Evolutionary conservation across 1,140 invertebrate species (phyloP).

Genomic region (Sesamia nonagrioides): DNA sequence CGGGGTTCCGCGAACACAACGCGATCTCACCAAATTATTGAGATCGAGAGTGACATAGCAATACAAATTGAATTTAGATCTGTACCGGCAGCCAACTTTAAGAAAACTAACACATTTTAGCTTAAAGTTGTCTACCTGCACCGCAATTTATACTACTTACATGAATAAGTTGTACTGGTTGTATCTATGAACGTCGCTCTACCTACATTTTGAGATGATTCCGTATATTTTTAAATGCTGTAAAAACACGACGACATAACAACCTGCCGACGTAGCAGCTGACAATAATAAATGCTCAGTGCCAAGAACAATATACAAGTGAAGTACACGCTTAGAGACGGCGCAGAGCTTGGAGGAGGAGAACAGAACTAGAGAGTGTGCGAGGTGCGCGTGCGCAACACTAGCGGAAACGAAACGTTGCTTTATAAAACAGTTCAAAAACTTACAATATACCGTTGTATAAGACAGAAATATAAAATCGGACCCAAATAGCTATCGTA

Average conservation of each 20-base stretch:
- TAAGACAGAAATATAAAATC: conserved; percentile 85
- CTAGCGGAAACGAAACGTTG: conserved; percentile 57
- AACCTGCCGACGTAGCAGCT: neutral
- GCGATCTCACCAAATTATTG: neutral
- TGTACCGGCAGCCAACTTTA: neutral
- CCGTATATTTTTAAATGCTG: neutral
- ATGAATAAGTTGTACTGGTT: neutral
- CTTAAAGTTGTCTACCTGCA: neutral
- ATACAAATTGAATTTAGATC: neutral
- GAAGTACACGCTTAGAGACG: conserved; percentile 52
- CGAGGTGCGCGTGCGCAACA: conserved; percentile 58
- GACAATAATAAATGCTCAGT: conserved; percentile 27
- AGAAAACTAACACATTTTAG: neutral
- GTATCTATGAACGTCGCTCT: neutral
- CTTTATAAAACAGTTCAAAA: conserved; percentile 80
- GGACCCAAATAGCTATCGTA: conserved; percentile 80
- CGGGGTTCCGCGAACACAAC: neutral
- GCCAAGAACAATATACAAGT: conserved; percentile 1
- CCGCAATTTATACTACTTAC: too few relatives aligned
- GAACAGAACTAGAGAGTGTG: conserved; percentile 52
- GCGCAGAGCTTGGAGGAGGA: conserved; percentile 67
- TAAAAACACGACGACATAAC: neutral
- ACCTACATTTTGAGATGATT: neutral
- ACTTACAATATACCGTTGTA: conserved; percentile 81
- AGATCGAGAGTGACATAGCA: neutral